A percentile compares a stretch with the other conserved stretches of the same genome.
These are phyloP conservation scores for Oncorhynchus mykiss DNA, from an alignment of 2,113 vertebrate species.

Conservation along the genomic window DNA sequence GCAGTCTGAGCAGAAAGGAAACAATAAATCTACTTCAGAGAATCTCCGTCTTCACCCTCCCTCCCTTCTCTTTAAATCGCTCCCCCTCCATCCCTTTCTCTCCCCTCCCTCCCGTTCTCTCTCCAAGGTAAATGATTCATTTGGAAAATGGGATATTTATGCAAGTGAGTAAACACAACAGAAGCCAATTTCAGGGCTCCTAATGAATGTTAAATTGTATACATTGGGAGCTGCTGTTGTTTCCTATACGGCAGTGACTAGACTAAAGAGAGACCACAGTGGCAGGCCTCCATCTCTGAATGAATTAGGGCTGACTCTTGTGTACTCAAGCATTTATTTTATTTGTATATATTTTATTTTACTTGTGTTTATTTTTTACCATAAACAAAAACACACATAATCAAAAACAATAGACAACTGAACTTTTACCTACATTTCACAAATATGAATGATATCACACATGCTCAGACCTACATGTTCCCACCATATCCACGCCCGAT, in stretches of 20 bases:
- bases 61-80: background rate
- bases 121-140: constrained; percentile 37
- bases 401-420: too few species aligned
- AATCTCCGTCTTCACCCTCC: background rate
- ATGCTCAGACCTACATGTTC: too few species aligned
- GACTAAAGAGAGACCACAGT: constrained; percentile 30
- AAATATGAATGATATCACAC: too few species aligned
- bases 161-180: constrained; percentile 19
- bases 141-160: constrained; percentile 42
- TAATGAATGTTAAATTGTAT: constrained; percentile 45
- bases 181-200: constrained; percentile 18
- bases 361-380: too few species aligned
- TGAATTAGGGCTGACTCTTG: constrained; percentile 44
- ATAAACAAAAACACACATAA: too few species aligned
- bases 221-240: constrained; percentile 26
- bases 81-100: background rate
- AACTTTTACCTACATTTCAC: too few species aligned
- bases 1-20: background rate
- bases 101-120: background rate
- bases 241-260: constrained; percentile 32
- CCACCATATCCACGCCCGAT: too few species aligned
- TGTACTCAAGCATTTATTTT: constrained; percentile 1
- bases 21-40: background rate
- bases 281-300: constrained; percentile 40
- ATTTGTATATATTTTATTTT: too few species aligned